Base-by-base conservation (phyloP, 2,888 invertebrate genomes). In the Sinopyrophorus schimmeli region DNA sequence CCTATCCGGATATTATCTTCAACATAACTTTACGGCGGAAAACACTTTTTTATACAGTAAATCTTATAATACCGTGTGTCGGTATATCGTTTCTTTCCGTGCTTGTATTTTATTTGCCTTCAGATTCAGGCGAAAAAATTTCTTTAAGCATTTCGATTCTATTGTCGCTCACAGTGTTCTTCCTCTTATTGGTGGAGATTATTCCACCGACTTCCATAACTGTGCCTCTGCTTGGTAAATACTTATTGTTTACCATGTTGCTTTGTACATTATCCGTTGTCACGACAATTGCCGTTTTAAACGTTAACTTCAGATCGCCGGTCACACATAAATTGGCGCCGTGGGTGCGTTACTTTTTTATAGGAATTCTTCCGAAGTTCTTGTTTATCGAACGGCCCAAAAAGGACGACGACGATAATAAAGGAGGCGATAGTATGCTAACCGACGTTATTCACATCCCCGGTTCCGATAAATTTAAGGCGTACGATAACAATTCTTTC, bases 51-150 rank as follows among this genome's bases (percentile, higher is more conserved):
- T 97, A 97, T 80, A 96, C 95, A 39, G 92, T 97, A 67, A 97
- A 97, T 74, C 82, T 97, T 59, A 96, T 97, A 68, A 93, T 96
- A 67, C 97, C 96, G 42, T 97, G 96, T 72, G 92, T 98, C 55
- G 94, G 94, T 59, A 96, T 98, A 70, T 94, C 94, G 53, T 94
- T 95, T 75, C 83, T 99, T 56, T 96, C 96, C 61, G 93, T 97
- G 50, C 80, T 99, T 55, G 97, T 97, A 56, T 98, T 98, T 78
- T 98, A 98, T 75, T 78, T 98, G 64, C 98, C 98, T 50, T 93
- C 94, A 58, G 96, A 97, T 76, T 94, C 94, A 38, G 97, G 97
- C 59, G 97, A 98, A 76, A 97, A 97, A 75, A 93, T 97, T 64
- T 95, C 96, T 54, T 84, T 98, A 57, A 95, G 95, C 74, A 93